A percentile compares a stretch with the other conserved stretches of the same genome.
phyloP scores from a whole-genome alignment of 2,797 vertebrate genomes.

The Pagetopsis macropterus region DNA sequence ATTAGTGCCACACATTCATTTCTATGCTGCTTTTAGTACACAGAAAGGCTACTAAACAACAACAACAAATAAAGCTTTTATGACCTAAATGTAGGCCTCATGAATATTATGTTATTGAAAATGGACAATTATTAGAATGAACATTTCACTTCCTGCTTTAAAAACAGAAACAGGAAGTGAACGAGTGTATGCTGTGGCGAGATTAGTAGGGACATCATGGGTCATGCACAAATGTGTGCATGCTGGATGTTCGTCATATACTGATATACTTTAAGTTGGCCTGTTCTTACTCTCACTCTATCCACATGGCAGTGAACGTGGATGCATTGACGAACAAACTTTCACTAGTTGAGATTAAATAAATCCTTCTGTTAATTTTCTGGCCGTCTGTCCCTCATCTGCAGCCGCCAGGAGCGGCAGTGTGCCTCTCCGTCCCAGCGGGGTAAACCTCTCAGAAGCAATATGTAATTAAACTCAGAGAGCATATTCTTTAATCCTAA shows the following conservation, averaged over 20 bases:
- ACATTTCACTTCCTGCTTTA: background rate
- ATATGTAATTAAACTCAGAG: conserved; percentile 87
- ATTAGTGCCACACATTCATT: background rate
- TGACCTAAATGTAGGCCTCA: background rate
- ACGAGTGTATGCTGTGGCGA: background rate
- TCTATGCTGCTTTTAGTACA: background rate
- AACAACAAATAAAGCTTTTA: conserved; percentile 2
- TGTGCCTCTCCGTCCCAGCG: conserved; percentile 46
- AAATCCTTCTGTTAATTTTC: conserved; percentile 78
- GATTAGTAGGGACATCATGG: background rate
- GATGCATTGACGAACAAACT: conserved; percentile 60
- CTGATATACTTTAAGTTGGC: background rate
- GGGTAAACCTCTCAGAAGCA: conserved; percentile 80
- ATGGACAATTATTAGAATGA: background rate
- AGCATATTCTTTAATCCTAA: conserved; percentile 88
- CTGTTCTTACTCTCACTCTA: background rate
- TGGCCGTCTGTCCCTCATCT: conserved; percentile 74
- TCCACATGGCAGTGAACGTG: conserved; percentile 13
- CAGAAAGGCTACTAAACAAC: background rate
- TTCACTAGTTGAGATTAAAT: conserved; percentile 72
- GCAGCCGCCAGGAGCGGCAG: conserved; percentile 33
- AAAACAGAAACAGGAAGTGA: conserved; percentile 12
- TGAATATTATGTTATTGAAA: background rate
- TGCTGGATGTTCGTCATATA: background rate
- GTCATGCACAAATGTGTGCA: background rate